Evolutionary conservation across 2,797 vertebrate species (phyloP), one percentile per base, ranked within the genome.

Genomic region (Gymnothorax reevesii): DNA sequence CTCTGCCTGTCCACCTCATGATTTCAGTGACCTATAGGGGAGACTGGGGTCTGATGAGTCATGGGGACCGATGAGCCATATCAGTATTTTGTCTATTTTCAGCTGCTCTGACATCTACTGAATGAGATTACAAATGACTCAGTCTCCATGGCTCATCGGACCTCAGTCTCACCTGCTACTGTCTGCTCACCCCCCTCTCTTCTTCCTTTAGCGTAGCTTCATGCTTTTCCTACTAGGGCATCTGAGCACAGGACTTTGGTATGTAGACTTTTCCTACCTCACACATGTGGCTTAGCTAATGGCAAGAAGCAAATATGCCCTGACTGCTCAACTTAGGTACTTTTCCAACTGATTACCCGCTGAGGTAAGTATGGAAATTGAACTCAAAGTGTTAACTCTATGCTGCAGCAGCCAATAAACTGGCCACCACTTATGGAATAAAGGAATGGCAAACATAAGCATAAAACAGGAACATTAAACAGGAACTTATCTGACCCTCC

Each of bases 371-470:
- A 27, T 87, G 87, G 87, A 86, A 86, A 62, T 27, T 60, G 66
- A 73, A 87, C 88, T 60, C 49, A 82, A 87, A 57, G 60, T 57
- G 17, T 17, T 49, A 17, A 91, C 88, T 89, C 59, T 84, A 59
- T 27, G 84, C 88, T 13, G 52, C 15, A 22, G 60, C 33, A 42
- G 54, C 54, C 84, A 33, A 49, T 52, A 3, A 33, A 91, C 91
- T 82, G 89, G 82, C 83, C 73, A 80, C 85, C 82, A 79, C 55
- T 59, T 84, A 88, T 88, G 87, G 83, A 84, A 22, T 57, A 55
- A 86, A 25, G 86, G 60, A 86, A 80, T 6, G 55, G 20, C 80
- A 86, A 52, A 92, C 90, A 92, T 90, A 71, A 90, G 91, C 17
- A 92, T 90, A 10, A 12, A 79, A 91, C 88, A 85, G 71, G 17